Evolutionary conservation across 2,113 vertebrate species (phyloP).

Genomic region (Eurystomus gularis): DNA sequence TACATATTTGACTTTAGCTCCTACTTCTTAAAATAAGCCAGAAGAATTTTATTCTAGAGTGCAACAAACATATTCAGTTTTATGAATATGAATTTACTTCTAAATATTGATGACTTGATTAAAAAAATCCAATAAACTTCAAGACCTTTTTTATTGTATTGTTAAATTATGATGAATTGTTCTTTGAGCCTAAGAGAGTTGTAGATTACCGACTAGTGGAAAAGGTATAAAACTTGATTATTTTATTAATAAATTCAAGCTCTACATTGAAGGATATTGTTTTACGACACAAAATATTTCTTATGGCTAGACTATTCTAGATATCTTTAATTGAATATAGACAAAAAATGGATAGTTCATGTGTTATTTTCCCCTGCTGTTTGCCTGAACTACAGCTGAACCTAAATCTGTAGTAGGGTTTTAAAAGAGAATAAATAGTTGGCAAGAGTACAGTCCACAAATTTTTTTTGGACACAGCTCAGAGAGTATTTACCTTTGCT

Average conservation of each 20-base stretch:
- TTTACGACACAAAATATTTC: not conserved
- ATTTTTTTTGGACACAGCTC: not conserved
- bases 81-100: not conserved
- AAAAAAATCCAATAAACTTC: not conserved
- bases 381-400: not conserved
- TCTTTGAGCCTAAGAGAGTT: not conserved
- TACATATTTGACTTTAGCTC: not conserved
- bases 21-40: not conserved
- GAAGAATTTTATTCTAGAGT: not conserved
- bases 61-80: not conserved
- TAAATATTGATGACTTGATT: not conserved
- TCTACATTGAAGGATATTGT: not conserved
- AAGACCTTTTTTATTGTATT: not conserved
- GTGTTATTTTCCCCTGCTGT: not conserved
- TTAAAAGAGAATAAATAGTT: not conserved
- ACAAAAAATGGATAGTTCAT: not conserved
- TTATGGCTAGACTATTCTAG: not conserved
- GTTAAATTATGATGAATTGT: not conserved
- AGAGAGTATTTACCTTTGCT: not conserved
- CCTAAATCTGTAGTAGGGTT: not conserved
- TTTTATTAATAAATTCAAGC: not conserved
- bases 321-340: not conserved
- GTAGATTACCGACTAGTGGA: not conserved
- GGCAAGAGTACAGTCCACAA: not conserved
- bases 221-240: not conserved